Base-by-base conservation (phyloP, 2,113 vertebrate species). In the Macrotis lagotis region DNA sequence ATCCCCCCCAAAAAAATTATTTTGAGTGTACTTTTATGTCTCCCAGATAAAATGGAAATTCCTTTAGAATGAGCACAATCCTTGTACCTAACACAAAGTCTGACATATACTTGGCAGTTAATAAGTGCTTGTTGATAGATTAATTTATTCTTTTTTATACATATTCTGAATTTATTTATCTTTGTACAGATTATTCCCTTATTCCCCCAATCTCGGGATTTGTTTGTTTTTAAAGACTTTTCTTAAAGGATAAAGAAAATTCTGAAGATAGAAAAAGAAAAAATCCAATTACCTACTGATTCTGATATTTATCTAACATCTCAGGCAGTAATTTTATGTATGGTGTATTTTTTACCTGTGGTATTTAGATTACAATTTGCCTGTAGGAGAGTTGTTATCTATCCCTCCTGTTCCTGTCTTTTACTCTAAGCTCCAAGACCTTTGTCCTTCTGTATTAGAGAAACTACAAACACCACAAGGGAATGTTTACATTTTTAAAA, bases 401-500 rank as follows among this genome's bases (percentile, higher is more conserved):
- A 59, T 59, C 28, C 28, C 92, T n/a, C 48, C 52, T 48, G 93
- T 94, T 92, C 93, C 95, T 97, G 96, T 95, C 93, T 74, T 96
- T 96, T 89, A 92, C 92, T 95, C 96, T 95, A 96, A 96, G 95
- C 94, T 90, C 89, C 3, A 22, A 91, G 97, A 97, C 96, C 95
- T 97, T 97, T 97, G 95, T 96, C 95, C 97, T 88, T 53, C 37
- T 83, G 22, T 95, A 96, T 94, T 97, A 97, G 95, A 97, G 95
- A 95, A 96, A 95, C 89, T 95, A 94, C 96, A 97, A 97, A 97
- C 96, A 97, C 95, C 96, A 95, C 92, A 97, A 83, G 92, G 95
- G 96, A 96, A 93, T 97, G 96, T 97, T 97, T 97, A 97, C 95
- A 97, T 97, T 97, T 96, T 51, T 50, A 93, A 98, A 97, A 97